A percentile compares a stretch with the other conserved stretches of the same genome.
These are phyloP conservation scores for Oligia fasciuncula DNA, from an alignment of 2,888 invertebrate species.

Conservation along the genomic window DNA sequence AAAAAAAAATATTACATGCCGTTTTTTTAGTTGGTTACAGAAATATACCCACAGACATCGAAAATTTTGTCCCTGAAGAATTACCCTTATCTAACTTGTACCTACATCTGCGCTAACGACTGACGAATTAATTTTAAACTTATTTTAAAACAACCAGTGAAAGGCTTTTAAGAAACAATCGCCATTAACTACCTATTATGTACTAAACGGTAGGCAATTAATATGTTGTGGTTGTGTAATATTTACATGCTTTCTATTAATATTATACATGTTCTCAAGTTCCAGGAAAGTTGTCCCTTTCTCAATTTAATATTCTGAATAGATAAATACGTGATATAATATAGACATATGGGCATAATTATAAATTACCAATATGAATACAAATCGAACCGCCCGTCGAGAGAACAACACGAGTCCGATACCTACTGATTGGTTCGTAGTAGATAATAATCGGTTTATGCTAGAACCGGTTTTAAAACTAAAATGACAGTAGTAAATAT, in stretches of 20 bases:
- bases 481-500: neutral
- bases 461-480: slow-evolving; percentile 8
- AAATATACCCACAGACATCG: too few relatives aligned
- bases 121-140: slow-evolving; percentile 21
- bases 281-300: slow-evolving; percentile 56
- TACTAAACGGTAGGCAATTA: slow-evolving; percentile 52
- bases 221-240: slow-evolving; percentile 60
- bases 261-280: slow-evolving; percentile 46
- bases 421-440: slow-evolving; percentile 38
- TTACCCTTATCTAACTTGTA: slow-evolving; percentile 27
- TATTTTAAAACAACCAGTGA: slow-evolving; percentile 46
- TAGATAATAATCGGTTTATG: slow-evolving; percentile 22
- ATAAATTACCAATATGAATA: slow-evolving; percentile 58
- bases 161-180: slow-evolving; percentile 54
- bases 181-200: slow-evolving; percentile 41
- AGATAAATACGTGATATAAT: slow-evolving; percentile 57
- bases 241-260: slow-evolving; percentile 61
- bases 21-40: too few relatives aligned
- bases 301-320: slow-evolving; percentile 56
- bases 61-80: too few relatives aligned
- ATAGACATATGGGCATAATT: slow-evolving; percentile 48
- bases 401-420: slow-evolving; percentile 38
- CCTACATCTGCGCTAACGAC: slow-evolving; percentile 20
- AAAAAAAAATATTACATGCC: too few relatives aligned
- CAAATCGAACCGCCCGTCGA: slow-evolving; percentile 59